Conservation (phyloP, 2,888 invertebrate genomes). For the Latrodectus hesperus region DNA sequence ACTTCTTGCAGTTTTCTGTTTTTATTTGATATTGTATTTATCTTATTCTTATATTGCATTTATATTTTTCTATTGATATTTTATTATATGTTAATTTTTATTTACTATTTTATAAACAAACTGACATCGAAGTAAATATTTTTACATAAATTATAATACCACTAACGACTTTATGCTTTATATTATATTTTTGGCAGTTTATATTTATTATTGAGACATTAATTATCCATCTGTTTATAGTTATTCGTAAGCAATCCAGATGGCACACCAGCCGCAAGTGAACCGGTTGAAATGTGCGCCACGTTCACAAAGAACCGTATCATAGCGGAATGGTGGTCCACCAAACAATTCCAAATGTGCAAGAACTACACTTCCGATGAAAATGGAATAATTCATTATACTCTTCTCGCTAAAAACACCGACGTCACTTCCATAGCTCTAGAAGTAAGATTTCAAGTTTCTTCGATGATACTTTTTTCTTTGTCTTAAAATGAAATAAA, state of each 20-base stretch:
- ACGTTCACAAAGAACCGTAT: constrained; percentile 28
- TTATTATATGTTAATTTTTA: no score
- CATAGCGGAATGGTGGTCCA: constrained; percentile 8
- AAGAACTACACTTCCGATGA: constrained; percentile 46
- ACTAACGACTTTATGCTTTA: no score
- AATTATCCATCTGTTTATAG: constrained; percentile 66
- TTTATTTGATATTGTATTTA: no score
- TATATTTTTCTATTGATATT: no score
- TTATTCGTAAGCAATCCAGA: constrained; percentile 73
- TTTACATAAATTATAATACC: no score
- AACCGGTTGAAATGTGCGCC: constrained; percentile 42
- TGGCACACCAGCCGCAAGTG: constrained; percentile 72
- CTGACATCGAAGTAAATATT: no score
- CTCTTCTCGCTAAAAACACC: constrained; percentile 34
- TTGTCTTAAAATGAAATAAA: no score
- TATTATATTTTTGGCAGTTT: no score
- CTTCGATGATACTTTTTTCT: not conserved
- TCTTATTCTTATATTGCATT: no score
- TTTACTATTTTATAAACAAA: no score
- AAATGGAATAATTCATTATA: constrained; percentile 31
- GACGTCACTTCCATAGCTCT: constrained; percentile 16
- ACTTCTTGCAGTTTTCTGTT: no score
- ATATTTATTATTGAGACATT: no score
- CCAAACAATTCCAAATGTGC: constrained; percentile 24
- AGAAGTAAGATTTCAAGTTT: constrained; percentile 9